Evolutionary conservation across 2,797 vertebrate species (phyloP), one percentile per base, ranked within the genome.

Genomic region (Dryobates pubescens): DNA sequence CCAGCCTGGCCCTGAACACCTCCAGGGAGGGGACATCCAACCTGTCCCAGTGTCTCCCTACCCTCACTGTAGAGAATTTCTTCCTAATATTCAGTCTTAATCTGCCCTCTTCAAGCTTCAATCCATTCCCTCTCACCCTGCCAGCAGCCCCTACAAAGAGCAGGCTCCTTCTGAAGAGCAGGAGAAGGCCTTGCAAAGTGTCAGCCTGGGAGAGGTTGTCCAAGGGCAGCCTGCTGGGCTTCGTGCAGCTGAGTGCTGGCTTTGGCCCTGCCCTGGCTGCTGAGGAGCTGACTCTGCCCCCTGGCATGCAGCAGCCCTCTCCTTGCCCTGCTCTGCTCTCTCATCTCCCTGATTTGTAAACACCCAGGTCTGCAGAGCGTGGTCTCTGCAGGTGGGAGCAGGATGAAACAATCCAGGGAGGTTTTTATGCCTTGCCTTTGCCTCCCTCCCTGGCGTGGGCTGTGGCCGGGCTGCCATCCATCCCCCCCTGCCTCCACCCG

Each of bases 381-480:
- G 49, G 73, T 36, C 14, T 72, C 80, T 4, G 17, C 58, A 9
- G 62, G 45, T 83, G 85, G 82, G 86, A 89, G 67, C 75, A 75
- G 86, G 36, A 71, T 81, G 14, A 54, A 75, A 59, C 62, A 24
- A 56, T 24, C 27, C 51, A 7, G 23, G 30, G 47, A 1, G 38
- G 13, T 22, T 9, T 73, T 22, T 27, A 7, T 13, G 10, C 24
- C 36, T 20, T 13, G 30, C n/a, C 5, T 15, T 32, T 6, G 7
- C 36, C 17, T 41, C 68, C 56, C 23, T 79, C 17, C 30, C 30
- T 36, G 0, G 3, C 3, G 26, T 17, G 57, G 72, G 65, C 75
- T 26, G 0, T 0, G 3, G 8, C 2, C 0, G 7, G 64, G 71
- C 57, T 75, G 54, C 82, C 58, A 3, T 36, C 86, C 63, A 2